phyloP scores from a whole-genome alignment of 2,888 invertebrate genomes.

The Drosophila nigritarsus region DNA sequence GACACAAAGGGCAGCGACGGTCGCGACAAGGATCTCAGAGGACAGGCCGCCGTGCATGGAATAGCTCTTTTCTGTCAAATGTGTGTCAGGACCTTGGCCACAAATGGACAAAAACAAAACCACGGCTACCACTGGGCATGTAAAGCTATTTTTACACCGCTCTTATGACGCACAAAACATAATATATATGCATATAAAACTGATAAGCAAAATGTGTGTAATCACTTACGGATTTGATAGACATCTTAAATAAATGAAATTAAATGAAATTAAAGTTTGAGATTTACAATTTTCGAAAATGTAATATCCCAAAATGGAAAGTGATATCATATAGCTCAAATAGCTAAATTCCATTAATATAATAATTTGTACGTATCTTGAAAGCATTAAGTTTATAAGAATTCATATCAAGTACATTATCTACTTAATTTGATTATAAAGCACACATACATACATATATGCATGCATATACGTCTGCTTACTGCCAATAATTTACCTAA shows the following conservation, averaged over 20 bases:
- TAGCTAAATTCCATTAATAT: too few relatives aligned
- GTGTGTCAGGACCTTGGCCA: constrained; percentile 73
- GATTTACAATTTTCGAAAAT: neutral
- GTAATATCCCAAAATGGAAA: neutral
- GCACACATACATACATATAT: neutral
- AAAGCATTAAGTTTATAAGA: too few relatives aligned
- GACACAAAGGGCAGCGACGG: constrained; percentile 46
- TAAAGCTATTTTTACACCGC: constrained; percentile 9
- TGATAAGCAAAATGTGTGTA: neutral
- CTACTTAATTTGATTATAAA: constrained; percentile 6
- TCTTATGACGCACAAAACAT: constrained; percentile 32
- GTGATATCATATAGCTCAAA: neutral
- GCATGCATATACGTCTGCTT: constrained; percentile 19
- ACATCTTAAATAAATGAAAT: neutral
- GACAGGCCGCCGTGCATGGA: constrained; percentile 15
- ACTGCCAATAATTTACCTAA: constrained; percentile 61
- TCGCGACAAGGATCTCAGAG: constrained; percentile 34
- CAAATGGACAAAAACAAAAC: constrained; percentile 35
- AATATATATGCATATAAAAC: constrained; percentile 23
- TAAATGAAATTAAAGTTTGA: neutral
- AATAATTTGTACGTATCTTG: neutral
- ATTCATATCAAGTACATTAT: neutral
- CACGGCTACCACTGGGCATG: constrained; percentile 6
- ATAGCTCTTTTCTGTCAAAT: constrained; percentile 52
- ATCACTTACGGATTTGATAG: neutral